Evolutionary conservation across 2,888 invertebrate genomes (phyloP).

Genomic region (Melanostoma mellinum): DNA sequence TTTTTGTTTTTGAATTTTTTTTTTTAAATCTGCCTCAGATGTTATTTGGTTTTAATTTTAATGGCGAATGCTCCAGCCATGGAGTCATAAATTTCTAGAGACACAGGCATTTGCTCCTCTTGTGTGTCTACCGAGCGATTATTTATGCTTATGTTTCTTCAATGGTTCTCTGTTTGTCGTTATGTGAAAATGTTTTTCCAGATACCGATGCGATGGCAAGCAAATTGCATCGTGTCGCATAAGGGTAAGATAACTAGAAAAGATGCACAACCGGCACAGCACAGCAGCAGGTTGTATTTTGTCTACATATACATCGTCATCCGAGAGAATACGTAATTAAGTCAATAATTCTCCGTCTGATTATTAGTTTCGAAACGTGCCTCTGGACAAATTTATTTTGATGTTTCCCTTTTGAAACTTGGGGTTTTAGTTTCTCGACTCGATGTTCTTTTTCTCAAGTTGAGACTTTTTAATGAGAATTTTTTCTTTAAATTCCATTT

Average conservation of each 20-base stretch:
- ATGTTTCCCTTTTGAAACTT: constrained; percentile 2
- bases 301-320: neutral
- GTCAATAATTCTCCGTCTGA: constrained; percentile 71
- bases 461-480: neutral
- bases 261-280: constrained; percentile 49
- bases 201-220: constrained; percentile 55
- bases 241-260: constrained; percentile 1
- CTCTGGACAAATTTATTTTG: constrained; percentile 62
- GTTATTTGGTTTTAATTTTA: constrained; percentile 72
- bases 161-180: constrained; percentile 52
- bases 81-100: constrained; percentile 66
- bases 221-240: constrained; percentile 64
- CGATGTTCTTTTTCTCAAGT: no score
- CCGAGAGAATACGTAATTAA: constrained; percentile 70
- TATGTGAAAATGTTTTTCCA: constrained; percentile 59
- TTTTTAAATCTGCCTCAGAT: constrained; percentile 64
- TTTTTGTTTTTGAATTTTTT: constrained; percentile 2
- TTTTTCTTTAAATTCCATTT: neutral
- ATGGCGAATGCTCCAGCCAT: constrained; percentile 51
- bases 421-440: constrained; percentile 1
- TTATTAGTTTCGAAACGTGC: constrained; percentile 71
- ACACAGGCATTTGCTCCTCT: constrained; percentile 46
- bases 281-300: constrained; percentile 61
- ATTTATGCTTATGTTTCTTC: constrained; percentile 67
- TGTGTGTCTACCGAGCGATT: constrained; percentile 49